Conservation (phyloP, 2,797 vertebrate genomes). For the Remorina albescens region DNA sequence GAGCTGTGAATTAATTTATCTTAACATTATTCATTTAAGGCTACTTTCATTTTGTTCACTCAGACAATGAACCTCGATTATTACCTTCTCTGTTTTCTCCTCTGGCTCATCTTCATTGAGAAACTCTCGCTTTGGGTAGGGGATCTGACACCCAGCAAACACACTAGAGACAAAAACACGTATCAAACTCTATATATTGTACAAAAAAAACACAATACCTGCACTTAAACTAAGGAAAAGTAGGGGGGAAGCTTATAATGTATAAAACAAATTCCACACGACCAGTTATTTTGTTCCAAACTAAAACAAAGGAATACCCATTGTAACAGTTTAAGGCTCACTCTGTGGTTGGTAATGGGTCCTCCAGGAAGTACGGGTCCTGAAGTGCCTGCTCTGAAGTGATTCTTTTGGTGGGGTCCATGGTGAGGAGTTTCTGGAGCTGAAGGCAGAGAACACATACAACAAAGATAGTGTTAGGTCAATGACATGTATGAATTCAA, state of each 20-base stretch:
- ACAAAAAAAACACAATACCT: too few relatives aligned
- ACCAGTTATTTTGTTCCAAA: slow-evolving; percentile 12
- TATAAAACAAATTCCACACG: background rate
- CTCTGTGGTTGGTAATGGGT: slow-evolving; percentile 96
- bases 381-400: slow-evolving; percentile 97
- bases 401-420: slow-evolving; percentile 98
- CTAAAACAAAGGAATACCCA: background rate
- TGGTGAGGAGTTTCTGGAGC: slow-evolving; percentile 98
- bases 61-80: background rate
- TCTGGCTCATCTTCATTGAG: slow-evolving; percentile 97
- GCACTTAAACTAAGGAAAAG: slow-evolving; percentile 1
- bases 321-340: slow-evolving; percentile 76
- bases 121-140: slow-evolving; percentile 98
- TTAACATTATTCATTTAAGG: too few relatives aligned
- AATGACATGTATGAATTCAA: background rate
- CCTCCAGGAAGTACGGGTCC: slow-evolving; percentile 97
- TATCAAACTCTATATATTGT: too few relatives aligned
- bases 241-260: background rate
- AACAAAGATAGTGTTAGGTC: background rate
- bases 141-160: slow-evolving; percentile 98
- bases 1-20: background rate
- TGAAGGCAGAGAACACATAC: slow-evolving; percentile 60
- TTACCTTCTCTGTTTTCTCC: slow-evolving; percentile 98
- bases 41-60: background rate
- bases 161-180: slow-evolving; percentile 85